phyloP scores from a whole-genome alignment of 2,113 vertebrate species.

The Otocyon megalotis region DNA sequence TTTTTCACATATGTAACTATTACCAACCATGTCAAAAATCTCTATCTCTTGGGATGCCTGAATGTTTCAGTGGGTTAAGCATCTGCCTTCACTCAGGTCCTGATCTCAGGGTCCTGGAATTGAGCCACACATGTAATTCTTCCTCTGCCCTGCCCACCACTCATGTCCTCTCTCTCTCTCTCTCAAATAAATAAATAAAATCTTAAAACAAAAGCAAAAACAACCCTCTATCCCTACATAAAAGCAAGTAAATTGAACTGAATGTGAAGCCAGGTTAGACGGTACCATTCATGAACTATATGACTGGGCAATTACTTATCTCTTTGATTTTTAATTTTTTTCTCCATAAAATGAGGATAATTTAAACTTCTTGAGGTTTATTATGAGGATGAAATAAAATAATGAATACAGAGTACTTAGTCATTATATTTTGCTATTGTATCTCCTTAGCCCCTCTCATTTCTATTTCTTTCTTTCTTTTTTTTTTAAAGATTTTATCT shows the following conservation, averaged over 20 bases:
- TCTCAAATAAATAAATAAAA: not conserved
- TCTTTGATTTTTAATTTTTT: constrained; percentile 17
- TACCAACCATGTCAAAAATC: not conserved
- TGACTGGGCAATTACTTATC: not conserved
- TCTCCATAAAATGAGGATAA: constrained; percentile 25
- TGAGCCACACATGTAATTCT: not conserved
- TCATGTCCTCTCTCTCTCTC: not conserved
- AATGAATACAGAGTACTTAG: not conserved
- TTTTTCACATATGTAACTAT: not conserved
- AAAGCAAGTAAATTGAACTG: not conserved
- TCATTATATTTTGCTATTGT: not conserved
- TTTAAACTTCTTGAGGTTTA: not conserved
- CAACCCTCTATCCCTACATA: not conserved
- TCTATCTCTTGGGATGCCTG: not conserved
- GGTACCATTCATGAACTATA: not conserved
- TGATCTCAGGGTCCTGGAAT: not conserved
- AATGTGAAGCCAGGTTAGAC: not conserved
- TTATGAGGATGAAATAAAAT: not conserved
- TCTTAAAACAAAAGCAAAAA: not conserved
- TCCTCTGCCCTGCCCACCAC: not conserved
- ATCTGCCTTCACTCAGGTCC: not conserved
- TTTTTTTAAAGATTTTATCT: too few relatives aligned
- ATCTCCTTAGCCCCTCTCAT: not conserved
- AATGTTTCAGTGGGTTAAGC: not conserved
- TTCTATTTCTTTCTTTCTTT: not conserved